Evolutionary conservation across 1,140 invertebrate species (phyloP).

Genomic region (Acromyrmex heyeri): DNA sequence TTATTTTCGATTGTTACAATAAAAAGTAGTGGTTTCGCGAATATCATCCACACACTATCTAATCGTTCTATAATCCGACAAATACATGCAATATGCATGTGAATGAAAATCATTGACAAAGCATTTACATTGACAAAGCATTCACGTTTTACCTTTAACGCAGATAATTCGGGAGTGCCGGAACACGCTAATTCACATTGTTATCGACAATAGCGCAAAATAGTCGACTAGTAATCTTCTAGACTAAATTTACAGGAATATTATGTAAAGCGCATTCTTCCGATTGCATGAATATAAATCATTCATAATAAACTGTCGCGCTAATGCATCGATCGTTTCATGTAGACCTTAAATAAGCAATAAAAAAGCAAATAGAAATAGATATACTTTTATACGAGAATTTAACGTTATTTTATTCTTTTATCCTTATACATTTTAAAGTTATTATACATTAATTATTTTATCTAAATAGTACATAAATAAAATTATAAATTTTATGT

Average conservation of each 20-base stretch:
- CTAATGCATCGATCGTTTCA: background rate
- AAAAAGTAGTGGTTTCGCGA: background rate
- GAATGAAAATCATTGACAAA: conserved; percentile 47
- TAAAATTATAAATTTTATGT: background rate
- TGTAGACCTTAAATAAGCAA: background rate
- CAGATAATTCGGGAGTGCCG: background rate
- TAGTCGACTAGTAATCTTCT: background rate
- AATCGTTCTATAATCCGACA: conserved; percentile 20
- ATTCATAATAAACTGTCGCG: background rate
- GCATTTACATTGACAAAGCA: background rate
- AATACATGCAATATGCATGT: conserved; percentile 9
- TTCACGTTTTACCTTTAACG: conserved; percentile 1
- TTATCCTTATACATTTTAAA: conserved; percentile 2
- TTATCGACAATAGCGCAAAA: background rate
- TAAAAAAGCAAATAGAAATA: conserved; percentile 4
- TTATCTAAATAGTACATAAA: background rate
- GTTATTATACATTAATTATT: background rate
- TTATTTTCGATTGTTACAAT: conserved; percentile 19
- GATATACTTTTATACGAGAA: background rate
- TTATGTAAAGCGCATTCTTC: background rate
- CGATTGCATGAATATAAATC: background rate
- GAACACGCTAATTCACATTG: conserved; percentile 15
- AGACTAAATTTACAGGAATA: background rate
- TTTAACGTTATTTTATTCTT: background rate
- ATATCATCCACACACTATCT: conserved; percentile 1